These are phyloP conservation scores for Ceuthmochares aereus DNA, from an alignment of 2,113 vertebrate genomes.

Conservation along the genomic window DNA sequence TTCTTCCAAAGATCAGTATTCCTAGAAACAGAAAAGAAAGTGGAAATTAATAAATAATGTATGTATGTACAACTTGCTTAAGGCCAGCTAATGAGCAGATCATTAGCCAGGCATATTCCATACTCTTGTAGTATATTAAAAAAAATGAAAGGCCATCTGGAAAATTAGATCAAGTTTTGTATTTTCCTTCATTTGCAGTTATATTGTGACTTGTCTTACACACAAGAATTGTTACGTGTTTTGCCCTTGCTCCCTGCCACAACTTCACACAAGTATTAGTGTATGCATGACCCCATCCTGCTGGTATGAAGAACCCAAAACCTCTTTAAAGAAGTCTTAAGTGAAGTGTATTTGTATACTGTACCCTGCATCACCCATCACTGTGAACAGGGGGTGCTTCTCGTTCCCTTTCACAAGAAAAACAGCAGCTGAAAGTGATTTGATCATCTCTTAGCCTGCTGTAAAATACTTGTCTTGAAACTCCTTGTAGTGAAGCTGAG, in stretches of 20 bases:
- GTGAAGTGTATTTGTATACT: background rate
- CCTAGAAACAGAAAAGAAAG: conserved; percentile 10
- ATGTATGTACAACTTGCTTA: background rate
- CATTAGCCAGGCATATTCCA: background rate
- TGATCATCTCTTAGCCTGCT: background rate
- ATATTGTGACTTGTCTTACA: background rate
- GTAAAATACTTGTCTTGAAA: background rate
- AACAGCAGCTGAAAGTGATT: background rate
- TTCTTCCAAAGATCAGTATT: background rate
- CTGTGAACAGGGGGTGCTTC: background rate
- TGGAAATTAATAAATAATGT: conserved; percentile 17
- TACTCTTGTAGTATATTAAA: background rate
- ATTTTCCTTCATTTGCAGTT: background rate
- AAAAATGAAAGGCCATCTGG: background rate
- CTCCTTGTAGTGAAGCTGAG: background rate
- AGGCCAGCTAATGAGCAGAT: background rate
- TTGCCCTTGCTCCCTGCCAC: background rate
- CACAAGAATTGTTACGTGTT: background rate
- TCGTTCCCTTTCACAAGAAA: background rate
- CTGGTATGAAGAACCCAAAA: background rate
- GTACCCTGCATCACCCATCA: background rate
- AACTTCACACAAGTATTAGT: background rate
- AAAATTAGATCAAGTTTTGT: background rate
- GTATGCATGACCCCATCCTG: background rate
- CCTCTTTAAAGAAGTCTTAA: background rate